Evolutionary conservation across 2,113 vertebrate species (phyloP).

Genomic region (Mustelus asterias): DNA sequence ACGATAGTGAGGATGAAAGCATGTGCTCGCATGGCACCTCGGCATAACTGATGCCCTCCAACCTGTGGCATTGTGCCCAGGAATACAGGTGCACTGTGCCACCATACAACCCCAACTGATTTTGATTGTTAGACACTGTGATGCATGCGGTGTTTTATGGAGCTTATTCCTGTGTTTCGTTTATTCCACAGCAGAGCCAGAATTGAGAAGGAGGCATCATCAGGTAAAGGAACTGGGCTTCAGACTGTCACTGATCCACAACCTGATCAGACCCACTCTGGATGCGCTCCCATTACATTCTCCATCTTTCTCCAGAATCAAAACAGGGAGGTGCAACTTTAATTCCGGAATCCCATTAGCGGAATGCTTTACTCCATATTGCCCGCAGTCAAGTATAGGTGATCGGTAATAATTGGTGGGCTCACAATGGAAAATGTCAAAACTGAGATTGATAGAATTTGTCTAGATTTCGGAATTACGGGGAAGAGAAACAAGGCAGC

Average conservation of each 20-base stretch:
- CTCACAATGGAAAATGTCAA: background rate
- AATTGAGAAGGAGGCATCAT: background rate
- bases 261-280: background rate
- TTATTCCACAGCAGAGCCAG: constrained; percentile 7
- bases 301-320: background rate
- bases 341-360: background rate
- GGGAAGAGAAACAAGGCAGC: background rate
- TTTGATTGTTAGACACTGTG: no score
- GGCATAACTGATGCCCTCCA: background rate
- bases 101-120: background rate
- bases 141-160: background rate
- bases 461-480: background rate
- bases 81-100: background rate
- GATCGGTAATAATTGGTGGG: no score
- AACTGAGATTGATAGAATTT: background rate
- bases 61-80: background rate
- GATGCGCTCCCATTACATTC: background rate
- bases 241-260: background rate
- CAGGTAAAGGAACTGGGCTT: constrained; percentile 2
- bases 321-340: background rate
- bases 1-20: background rate
- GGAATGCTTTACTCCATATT: background rate
- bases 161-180: background rate
- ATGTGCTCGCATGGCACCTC: background rate
- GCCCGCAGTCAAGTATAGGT: background rate